Percentiles rank a stretch among this genome's conserved stretches.
Evolutionary conservation across 64 coral and sea anemone genomes (phyloP).

Genomic region (Dendronephthya gigantea): DNA sequence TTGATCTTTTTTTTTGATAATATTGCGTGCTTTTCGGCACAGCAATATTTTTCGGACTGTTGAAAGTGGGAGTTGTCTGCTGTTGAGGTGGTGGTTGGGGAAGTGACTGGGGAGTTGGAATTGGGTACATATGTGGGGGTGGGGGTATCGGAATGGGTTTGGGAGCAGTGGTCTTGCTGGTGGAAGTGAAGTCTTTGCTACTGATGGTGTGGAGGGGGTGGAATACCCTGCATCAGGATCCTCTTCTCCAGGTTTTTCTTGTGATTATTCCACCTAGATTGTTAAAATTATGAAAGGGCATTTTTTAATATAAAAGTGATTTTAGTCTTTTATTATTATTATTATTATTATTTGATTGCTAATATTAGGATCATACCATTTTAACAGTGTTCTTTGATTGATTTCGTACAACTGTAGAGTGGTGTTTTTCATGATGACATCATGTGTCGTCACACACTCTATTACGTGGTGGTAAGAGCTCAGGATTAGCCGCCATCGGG

Average conservation of each 20-base stretch:
- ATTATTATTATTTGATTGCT: background rate
- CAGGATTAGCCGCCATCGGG: background rate
- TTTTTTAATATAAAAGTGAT: background rate
- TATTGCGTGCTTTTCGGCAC: background rate
- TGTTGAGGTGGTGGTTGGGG: background rate
- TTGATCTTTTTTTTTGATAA: background rate
- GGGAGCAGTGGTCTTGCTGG: constrained; percentile 26
- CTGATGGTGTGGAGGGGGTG: constrained; percentile 33
- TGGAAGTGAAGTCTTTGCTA: constrained; percentile 17
- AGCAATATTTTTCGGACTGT: background rate
- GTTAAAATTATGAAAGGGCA: background rate
- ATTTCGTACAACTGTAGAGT: constrained; percentile 15
- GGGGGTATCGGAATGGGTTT: constrained; percentile 22
- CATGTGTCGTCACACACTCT: background rate
- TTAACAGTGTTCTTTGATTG: background rate
- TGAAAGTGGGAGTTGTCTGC: background rate
- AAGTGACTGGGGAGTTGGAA: background rate
- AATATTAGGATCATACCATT: background rate
- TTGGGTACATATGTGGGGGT: constrained; percentile 11
- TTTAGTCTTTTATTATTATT: too few relatives aligned
- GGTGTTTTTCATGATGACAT: background rate
- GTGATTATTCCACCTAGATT: constrained; percentile 26
- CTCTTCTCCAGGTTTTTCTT: constrained; percentile 15
- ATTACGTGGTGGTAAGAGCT: background rate
- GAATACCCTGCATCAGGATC: constrained; percentile 20